phyloP scores from a whole-genome alignment of 2,888 invertebrate species.

The Drosophila silvestris region DNA sequence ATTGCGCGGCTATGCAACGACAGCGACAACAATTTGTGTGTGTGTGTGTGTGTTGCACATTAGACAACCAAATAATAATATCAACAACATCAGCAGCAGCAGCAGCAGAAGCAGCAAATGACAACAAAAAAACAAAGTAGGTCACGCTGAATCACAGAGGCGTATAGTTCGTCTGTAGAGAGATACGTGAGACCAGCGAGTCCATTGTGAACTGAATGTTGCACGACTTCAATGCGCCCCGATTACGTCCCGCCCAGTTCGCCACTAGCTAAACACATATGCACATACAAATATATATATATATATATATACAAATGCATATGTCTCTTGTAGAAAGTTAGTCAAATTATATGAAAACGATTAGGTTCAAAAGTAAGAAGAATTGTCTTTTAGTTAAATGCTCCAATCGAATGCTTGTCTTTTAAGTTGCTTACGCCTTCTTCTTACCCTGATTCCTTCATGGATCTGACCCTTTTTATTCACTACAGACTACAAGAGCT shows the following conservation, averaged over 20 bases:
- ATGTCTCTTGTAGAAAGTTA: neutral
- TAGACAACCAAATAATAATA: slow-evolving; percentile 4
- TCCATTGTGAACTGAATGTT: slow-evolving; percentile 18
- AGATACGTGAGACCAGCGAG: slow-evolving; percentile 20
- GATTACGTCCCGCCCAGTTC: slow-evolving; percentile 8
- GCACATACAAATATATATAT: neutral
- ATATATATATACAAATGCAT: neutral
- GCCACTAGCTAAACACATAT: neutral
- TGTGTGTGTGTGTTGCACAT: slow-evolving; percentile 43
- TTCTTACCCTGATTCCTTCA: neutral
- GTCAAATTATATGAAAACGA: neutral
- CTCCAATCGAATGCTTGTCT: neutral
- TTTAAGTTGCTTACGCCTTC: neutral
- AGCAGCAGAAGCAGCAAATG: slow-evolving; percentile 54
- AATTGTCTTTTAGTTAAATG: neutral
- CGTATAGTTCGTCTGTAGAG: slow-evolving; percentile 45
- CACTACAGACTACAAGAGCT: neutral
- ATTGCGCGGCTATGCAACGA: slow-evolving; percentile 55
- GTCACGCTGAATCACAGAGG: slow-evolving; percentile 75
- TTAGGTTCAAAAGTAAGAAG: neutral
- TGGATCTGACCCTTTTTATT: neutral
- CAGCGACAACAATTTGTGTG: slow-evolving; percentile 12
- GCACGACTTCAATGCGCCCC: slow-evolving; percentile 42
- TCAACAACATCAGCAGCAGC: slow-evolving; percentile 4
- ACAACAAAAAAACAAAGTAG: slow-evolving; percentile 68